These are phyloP conservation scores for Sapayoa aenigma DNA, from an alignment of 2,113 vertebrate genomes.

Conservation along the genomic window DNA sequence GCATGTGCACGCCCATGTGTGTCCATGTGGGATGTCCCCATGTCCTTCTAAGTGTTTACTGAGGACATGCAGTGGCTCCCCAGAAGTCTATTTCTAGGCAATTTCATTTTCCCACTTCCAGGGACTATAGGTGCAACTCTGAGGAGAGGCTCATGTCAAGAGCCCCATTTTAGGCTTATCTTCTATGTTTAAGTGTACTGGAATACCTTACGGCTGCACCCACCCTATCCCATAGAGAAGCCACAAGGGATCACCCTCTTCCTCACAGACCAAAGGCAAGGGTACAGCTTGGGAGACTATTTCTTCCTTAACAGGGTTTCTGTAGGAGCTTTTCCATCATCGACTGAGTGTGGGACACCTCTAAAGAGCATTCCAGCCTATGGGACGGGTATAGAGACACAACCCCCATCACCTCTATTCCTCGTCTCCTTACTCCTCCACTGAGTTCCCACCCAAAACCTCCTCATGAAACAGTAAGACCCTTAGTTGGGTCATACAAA, in stretches of 20 bases:
- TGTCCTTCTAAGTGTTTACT: not conserved
- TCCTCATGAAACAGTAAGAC: not conserved
- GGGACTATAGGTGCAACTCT: not conserved
- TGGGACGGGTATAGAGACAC: not conserved
- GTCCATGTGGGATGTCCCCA: not conserved
- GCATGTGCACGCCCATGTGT: rapidly evolving
- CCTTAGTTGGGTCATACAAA: not conserved
- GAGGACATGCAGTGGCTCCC: not conserved
- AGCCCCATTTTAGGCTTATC: not conserved
- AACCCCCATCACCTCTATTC: not conserved
- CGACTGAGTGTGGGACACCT: rapidly evolving
- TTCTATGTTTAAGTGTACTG: not conserved
- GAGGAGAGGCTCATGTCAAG: not conserved
- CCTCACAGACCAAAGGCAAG: not conserved
- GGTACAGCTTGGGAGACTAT: not conserved
- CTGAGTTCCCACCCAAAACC: not conserved
- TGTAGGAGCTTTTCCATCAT: not conserved
- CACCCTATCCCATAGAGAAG: not conserved
- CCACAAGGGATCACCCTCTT: not conserved
- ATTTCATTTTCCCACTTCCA: not conserved
- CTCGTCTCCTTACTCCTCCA: not conserved
- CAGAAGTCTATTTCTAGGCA: not conserved
- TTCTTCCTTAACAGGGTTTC: not conserved
- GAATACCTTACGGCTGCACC: not conserved
- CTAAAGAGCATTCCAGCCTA: not conserved